Conservation (phyloP, 2,797 vertebrate species). For the Hydrophis major region DNA sequence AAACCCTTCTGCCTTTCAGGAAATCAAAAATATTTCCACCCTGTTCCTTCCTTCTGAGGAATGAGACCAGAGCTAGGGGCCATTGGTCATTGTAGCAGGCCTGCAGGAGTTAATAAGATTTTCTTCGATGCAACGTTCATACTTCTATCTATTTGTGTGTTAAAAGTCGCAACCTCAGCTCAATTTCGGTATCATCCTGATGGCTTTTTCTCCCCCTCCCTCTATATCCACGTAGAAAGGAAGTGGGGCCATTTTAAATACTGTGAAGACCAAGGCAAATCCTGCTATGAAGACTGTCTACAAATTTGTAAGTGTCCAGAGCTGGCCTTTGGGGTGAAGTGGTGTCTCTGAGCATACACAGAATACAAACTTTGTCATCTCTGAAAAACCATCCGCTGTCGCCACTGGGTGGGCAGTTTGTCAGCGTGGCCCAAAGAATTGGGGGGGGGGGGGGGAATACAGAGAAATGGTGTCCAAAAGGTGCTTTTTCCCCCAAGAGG, state of each 20-base stretch:
- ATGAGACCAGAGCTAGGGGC: neutral
- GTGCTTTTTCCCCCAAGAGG: too few species aligned
- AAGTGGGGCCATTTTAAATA: constrained; percentile 94
- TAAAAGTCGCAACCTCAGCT: constrained; percentile 45
- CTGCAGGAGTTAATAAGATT: neutral
- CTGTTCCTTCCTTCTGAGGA: too few species aligned
- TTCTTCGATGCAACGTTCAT: neutral
- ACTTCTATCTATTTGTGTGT: neutral
- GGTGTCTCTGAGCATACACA: neutral
- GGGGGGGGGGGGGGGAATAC: too few species aligned
- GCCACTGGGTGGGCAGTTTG: too few species aligned
- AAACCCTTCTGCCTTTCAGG: neutral
- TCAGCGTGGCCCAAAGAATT: too few species aligned
- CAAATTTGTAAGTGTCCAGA: constrained; percentile 90
- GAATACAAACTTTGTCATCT: neutral
- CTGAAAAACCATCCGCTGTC: neutral
- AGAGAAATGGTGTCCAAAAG: too few species aligned
- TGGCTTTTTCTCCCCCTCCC: constrained; percentile 46
- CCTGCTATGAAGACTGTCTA: constrained; percentile 98
- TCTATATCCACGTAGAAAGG: constrained; percentile 82
- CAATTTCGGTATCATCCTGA: constrained; percentile 41
- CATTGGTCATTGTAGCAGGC: neutral
- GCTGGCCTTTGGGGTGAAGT: neutral
- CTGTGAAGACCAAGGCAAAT: constrained; percentile 95
- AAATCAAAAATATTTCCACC: neutral